These are phyloP conservation scores for Amphipoea lucens DNA, from an alignment of 2,888 invertebrate genomes.

Conservation along the genomic window DNA sequence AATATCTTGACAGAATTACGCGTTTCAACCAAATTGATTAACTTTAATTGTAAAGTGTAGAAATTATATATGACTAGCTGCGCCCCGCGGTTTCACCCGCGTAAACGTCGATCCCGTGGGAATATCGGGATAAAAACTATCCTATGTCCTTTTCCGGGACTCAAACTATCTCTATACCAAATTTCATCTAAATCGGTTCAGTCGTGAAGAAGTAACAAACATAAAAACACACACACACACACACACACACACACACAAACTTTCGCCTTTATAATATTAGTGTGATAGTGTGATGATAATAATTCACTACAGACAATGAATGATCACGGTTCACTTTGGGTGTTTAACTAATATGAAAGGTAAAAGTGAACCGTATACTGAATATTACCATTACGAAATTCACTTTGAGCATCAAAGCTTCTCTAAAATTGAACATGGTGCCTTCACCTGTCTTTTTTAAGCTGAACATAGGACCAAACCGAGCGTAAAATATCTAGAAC, in stretches of 20 bases:
- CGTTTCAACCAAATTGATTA: not conserved
- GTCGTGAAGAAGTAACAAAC: too few species aligned
- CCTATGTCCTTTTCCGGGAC: too few species aligned
- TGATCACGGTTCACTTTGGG: not conserved
- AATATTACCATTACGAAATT: not conserved
- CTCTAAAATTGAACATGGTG: not conserved
- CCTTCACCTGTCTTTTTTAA: conserved; percentile 31
- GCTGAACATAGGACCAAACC: conserved; percentile 12
- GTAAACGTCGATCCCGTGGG: too few species aligned
- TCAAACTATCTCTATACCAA: too few species aligned
- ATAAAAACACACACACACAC: too few species aligned
- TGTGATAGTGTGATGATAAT: too few species aligned
- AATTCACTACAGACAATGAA: not conserved
- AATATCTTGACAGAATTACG: not conserved
- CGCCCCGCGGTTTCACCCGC: too few species aligned
- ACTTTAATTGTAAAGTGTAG: not conserved
- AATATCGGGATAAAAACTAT: too few species aligned
- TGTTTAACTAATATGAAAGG: not conserved
- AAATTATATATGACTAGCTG: not conserved
- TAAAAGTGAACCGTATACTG: not conserved
- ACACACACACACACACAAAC: too few species aligned
- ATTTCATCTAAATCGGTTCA: too few species aligned
- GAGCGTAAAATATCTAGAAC: conserved; percentile 41
- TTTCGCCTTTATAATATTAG: too few species aligned
- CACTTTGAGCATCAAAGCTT: not conserved